Conservation (phyloP, 2,888 invertebrate genomes). For the Oligia strigilis region DNA sequence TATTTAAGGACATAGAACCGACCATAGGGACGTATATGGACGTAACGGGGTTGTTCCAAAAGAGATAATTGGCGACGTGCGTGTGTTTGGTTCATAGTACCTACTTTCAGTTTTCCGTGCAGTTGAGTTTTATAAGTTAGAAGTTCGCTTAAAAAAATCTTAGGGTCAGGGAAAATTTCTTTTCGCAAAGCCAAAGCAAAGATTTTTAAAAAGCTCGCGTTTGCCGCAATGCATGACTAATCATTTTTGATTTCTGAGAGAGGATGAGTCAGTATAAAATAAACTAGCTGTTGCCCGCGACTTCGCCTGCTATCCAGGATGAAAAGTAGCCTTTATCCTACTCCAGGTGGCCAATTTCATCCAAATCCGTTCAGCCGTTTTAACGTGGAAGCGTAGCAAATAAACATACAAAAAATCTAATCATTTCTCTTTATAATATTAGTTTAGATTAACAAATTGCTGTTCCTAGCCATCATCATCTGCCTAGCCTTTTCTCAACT, state of each 20-base stretch:
- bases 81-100: not conserved
- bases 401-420: too few species aligned
- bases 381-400: not conserved
- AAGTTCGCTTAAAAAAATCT: not conserved
- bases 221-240: slow-evolving; percentile 20
- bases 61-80: not conserved
- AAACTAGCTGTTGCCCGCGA: not conserved
- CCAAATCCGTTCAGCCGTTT: not conserved
- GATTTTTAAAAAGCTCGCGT: not conserved
- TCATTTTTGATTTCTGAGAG: not conserved
- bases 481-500: too few species aligned
- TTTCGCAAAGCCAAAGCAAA: not conserved
- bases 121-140: too few species aligned
- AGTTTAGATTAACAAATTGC: too few species aligned
- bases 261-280: slow-evolving; percentile 1
- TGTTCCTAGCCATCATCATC: too few species aligned
- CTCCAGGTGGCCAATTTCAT: not conserved
- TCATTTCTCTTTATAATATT: too few species aligned
- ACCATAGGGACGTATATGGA: slow-evolving; percentile 5
- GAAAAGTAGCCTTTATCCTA: too few species aligned
- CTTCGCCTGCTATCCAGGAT: not conserved
- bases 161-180: not conserved
- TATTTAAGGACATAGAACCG: slow-evolving; percentile 18
- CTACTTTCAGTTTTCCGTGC: not conserved
- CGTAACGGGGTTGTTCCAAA: not conserved